Percentiles rank a stretch among this genome's conserved stretches.
phyloP scores from a whole-genome alignment of 2,113 vertebrate species.

The Podarcis cretensis region DNA sequence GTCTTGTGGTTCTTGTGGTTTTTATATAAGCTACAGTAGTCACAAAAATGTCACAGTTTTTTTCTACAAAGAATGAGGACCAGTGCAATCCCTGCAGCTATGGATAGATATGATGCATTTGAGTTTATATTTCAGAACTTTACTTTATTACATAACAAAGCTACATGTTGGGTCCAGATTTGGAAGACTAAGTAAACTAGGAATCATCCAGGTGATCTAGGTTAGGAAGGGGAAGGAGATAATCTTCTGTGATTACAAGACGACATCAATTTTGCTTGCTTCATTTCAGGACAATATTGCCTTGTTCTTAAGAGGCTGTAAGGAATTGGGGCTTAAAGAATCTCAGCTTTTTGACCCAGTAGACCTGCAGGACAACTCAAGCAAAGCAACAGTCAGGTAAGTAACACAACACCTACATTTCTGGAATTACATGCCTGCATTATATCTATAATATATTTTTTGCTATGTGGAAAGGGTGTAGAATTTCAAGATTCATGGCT shows the following conservation, averaged over 20 bases:
- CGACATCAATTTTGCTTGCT: slow-evolving; percentile 38
- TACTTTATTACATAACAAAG: neutral
- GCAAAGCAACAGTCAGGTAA: slow-evolving; percentile 87
- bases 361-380: slow-evolving; percentile 92
- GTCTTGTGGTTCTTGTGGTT: neutral
- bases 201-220: neutral
- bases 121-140: neutral
- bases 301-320: slow-evolving; percentile 94
- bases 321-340: slow-evolving; percentile 94
- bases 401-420: slow-evolving; percentile 54
- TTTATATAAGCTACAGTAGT: neutral
- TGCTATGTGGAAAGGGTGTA: neutral
- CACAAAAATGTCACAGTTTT: too few relatives aligned
- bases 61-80: neutral
- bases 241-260: neutral
- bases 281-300: slow-evolving; percentile 91
- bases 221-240: neutral
- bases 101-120: neutral
- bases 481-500: neutral
- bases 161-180: neutral
- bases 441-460: neutral
- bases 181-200: neutral
- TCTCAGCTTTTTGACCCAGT: slow-evolving; percentile 96
- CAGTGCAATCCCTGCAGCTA: neutral
- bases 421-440: neutral